phyloP scores from a whole-genome alignment of 2,888 invertebrate genomes.

The Ochropleura leucogaster region DNA sequence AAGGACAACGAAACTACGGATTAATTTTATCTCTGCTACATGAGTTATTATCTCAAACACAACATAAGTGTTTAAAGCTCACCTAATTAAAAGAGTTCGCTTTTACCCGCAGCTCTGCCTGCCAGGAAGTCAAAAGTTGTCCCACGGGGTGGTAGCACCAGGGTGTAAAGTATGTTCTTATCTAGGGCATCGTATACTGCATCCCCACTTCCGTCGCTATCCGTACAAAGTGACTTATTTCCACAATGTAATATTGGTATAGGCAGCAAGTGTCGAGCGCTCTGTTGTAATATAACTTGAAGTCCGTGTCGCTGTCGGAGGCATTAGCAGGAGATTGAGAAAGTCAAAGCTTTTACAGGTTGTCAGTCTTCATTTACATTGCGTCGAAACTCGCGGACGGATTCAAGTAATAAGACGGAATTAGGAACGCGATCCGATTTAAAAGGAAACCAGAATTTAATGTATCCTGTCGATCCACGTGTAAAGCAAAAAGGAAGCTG shows the following conservation, averaged over 20 bases:
- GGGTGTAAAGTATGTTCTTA: background rate
- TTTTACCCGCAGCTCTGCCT: background rate
- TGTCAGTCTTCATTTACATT: slow-evolving; percentile 53
- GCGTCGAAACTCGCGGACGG: slow-evolving; percentile 19
- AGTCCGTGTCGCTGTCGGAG: slow-evolving; percentile 30
- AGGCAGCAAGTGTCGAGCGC: background rate
- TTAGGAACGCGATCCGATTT: slow-evolving; percentile 11
- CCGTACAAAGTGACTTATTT: background rate
- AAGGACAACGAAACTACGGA: background rate
- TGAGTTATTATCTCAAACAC: background rate
- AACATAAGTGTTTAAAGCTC: background rate
- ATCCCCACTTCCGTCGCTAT: background rate
- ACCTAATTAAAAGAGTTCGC: background rate
- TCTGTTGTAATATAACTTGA: slow-evolving; percentile 3
- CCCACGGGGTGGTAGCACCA: background rate
- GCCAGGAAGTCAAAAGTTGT: background rate
- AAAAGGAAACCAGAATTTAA: background rate
- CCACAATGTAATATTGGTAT: background rate
- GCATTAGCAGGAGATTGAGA: slow-evolving; percentile 4
- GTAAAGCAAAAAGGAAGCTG: background rate
- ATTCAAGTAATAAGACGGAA: slow-evolving; percentile 26
- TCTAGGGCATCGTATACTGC: background rate
- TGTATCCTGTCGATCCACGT: background rate
- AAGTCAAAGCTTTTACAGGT: slow-evolving; percentile 49
- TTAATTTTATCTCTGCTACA: background rate